phyloP scores from a whole-genome alignment of 2,113 vertebrate species.

The Pachyramphus minor region DNA sequence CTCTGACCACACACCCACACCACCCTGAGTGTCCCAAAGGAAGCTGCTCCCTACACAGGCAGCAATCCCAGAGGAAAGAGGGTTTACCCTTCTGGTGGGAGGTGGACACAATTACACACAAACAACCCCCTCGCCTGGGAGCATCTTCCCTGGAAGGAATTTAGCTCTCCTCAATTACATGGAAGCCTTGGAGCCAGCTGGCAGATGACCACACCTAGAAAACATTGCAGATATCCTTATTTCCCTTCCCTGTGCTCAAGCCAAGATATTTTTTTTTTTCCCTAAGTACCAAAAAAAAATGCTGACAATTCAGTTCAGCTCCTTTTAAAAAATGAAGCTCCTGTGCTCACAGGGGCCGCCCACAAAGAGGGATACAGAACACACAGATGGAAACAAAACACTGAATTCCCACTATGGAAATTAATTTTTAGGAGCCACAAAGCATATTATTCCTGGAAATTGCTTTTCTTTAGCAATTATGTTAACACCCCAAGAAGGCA shows the following conservation, averaged over 20 bases:
- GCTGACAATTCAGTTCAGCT: background rate
- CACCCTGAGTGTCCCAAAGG: background rate
- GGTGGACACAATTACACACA: too few relatives aligned
- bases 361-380: background rate
- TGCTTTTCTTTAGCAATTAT: slow-evolving; percentile 66
- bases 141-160: background rate
- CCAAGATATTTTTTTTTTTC: background rate
- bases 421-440: slow-evolving; percentile 56
- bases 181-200: background rate
- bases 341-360: background rate
- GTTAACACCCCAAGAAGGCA: slow-evolving; percentile 41
- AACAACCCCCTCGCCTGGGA: accelerated
- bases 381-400: background rate
- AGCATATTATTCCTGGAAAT: slow-evolving; percentile 58
- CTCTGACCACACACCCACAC: background rate
- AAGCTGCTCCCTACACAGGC: background rate
- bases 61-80: background rate
- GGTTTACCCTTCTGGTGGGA: accelerated
- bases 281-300: background rate
- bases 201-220: background rate
- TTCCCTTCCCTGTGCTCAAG: background rate
- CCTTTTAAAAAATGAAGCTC: background rate
- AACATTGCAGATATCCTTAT: background rate
- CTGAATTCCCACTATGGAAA: background rate
- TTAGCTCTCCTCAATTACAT: background rate